Evolutionary conservation across 2,888 invertebrate species (phyloP).

Genomic region (Amblyjoppa fuscipennis): DNA sequence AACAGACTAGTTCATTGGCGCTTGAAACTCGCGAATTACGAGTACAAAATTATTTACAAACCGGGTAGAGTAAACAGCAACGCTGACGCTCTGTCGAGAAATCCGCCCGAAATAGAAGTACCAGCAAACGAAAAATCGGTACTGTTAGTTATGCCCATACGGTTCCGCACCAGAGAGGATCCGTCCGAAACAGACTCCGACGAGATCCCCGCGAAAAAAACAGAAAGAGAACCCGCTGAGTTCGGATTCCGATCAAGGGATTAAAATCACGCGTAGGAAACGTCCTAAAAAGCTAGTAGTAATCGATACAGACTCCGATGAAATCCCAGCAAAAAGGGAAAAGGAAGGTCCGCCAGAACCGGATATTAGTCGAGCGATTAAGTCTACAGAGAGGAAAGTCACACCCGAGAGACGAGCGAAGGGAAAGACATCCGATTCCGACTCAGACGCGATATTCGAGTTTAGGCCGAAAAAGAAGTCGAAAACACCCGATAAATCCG

Average conservation of each 20-base stretch:
- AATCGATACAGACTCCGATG: background rate
- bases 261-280: background rate
- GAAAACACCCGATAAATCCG: no score
- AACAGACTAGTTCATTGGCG: slow-evolving; percentile 55
- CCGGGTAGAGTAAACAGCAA: slow-evolving; percentile 55
- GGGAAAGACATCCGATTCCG: background rate
- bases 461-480: background rate
- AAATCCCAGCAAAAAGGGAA: background rate
- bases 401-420: background rate
- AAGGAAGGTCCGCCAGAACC: no score
- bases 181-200: background rate
- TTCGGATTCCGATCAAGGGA: background rate
- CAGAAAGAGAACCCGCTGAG: background rate
- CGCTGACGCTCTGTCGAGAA: slow-evolving; percentile 62
- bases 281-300: no score
- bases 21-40: slow-evolving; percentile 48
- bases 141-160: background rate
- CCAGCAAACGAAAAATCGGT: background rate
- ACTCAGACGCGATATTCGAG: background rate
- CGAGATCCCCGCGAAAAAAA: background rate
- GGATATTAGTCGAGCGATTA: no score
- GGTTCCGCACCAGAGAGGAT: background rate
- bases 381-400: no score
- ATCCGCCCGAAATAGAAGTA: slow-evolving; percentile 17
- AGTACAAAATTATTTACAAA: slow-evolving; percentile 62